These are phyloP conservation scores for Antechinus stuartii DNA, from an alignment of 2,113 vertebrate genomes.

Conservation along the genomic window DNA sequence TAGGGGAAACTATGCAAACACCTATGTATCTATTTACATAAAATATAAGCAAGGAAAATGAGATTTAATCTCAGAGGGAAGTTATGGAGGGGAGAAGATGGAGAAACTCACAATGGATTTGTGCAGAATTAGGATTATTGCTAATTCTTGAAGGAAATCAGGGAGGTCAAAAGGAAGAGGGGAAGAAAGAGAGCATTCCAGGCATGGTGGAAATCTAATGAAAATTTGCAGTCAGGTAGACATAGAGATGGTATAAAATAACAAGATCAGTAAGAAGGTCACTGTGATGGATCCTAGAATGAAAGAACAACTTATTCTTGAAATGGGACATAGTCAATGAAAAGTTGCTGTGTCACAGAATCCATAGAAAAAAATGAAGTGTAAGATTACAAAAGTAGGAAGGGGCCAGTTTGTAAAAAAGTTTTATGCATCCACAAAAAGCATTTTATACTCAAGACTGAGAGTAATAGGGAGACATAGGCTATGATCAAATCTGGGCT, in stretches of 20 bases:
- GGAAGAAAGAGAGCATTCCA: background rate
- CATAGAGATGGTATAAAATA: background rate
- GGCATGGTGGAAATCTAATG: background rate
- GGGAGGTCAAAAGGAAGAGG: background rate
- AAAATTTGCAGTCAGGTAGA: background rate
- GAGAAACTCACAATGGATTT: background rate
- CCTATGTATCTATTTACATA: background rate
- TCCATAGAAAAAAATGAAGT: background rate
- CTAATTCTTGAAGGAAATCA: too few relatives aligned
- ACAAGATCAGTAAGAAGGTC: background rate
- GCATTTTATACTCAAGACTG: background rate
- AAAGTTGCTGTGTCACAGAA: background rate
- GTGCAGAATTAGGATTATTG: background rate
- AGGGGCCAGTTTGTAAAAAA: background rate
- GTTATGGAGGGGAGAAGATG: background rate
- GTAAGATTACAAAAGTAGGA: background rate
- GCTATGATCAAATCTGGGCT: background rate
- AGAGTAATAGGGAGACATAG: background rate
- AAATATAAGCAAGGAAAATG: background rate
- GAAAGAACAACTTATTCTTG: background rate
- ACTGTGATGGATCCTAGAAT: background rate
- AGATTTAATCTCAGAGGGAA: background rate
- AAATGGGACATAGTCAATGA: background rate
- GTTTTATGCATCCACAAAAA: background rate
- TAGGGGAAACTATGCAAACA: background rate